Evolutionary conservation across 2,113 vertebrate species (phyloP).

Genomic region (Pteronura brasiliensis): DNA sequence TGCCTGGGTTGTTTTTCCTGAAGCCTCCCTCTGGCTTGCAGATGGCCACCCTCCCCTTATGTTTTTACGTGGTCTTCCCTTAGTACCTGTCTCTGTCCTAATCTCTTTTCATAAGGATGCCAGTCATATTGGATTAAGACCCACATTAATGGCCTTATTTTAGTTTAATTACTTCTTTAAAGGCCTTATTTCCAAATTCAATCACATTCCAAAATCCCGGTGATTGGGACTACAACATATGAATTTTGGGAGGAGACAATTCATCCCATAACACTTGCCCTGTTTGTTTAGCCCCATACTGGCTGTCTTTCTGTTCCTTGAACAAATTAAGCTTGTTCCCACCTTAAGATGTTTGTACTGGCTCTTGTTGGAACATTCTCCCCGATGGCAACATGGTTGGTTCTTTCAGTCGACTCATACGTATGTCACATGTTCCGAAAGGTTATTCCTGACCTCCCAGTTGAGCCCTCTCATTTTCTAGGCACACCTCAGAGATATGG

Average conservation of each 20-base stretch:
- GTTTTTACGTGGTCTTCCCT: background rate
- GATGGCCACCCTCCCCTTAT: background rate
- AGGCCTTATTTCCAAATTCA: background rate
- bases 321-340: background rate
- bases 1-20: background rate
- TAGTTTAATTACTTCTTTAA: background rate
- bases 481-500: background rate
- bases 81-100: background rate
- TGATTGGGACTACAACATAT: background rate
- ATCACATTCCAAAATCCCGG: background rate
- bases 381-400: background rate
- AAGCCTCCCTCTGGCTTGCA: background rate
- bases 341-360: background rate
- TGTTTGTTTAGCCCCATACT: background rate
- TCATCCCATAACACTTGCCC: background rate
- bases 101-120: background rate
- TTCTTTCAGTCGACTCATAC: background rate
- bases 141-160: background rate
- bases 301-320: background rate
- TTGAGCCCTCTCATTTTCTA: background rate
- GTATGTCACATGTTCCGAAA: slow-evolving; percentile 35
- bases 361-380: background rate
- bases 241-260: background rate
- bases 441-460: background rate
- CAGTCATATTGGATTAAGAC: background rate